Evolutionary conservation across 2,797 vertebrate genomes (phyloP).

Genomic region (Neosilurus mollespiculum): DNA sequence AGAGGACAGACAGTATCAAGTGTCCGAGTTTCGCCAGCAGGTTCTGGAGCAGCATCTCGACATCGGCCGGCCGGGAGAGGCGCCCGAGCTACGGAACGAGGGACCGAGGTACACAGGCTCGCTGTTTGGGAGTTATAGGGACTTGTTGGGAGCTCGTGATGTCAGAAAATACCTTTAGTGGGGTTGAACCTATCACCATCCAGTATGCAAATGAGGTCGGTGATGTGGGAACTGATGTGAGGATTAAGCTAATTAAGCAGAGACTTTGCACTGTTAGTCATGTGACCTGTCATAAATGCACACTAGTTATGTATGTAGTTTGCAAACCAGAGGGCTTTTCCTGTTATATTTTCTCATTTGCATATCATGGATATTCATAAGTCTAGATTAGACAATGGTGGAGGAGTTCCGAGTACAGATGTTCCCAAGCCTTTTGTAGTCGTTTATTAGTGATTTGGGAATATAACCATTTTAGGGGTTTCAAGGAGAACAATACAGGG

Average conservation of each 20-base stretch:
- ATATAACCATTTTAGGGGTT: not conserved
- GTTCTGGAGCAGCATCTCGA: conserved; percentile 96
- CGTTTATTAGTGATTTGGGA: not conserved
- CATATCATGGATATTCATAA: not conserved
- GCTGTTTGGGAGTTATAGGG: not conserved
- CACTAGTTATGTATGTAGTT: not conserved
- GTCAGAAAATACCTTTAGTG: not conserved
- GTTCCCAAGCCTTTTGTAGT: not conserved
- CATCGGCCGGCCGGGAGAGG: conserved; percentile 78
- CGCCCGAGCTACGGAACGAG: conserved; percentile 80
- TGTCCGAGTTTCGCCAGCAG: conserved; percentile 96
- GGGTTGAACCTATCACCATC: not conserved
- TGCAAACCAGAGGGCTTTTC: not conserved
- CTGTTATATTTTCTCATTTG: not conserved
- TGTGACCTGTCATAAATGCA: not conserved
- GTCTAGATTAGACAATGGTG: too few relatives aligned
- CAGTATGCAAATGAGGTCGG: not conserved
- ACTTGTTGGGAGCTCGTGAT: not conserved
- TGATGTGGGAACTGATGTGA: too few relatives aligned
- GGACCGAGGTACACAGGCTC: conserved; percentile 76
- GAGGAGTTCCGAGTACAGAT: not conserved
- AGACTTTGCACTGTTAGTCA: not conserved
- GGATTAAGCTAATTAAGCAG: not conserved
- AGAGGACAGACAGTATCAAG: conserved; percentile 95
- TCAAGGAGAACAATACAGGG: not conserved